phyloP scores from a whole-genome alignment of 92 coral and sea anemone genomes.

The Siderastrea radians region DNA sequence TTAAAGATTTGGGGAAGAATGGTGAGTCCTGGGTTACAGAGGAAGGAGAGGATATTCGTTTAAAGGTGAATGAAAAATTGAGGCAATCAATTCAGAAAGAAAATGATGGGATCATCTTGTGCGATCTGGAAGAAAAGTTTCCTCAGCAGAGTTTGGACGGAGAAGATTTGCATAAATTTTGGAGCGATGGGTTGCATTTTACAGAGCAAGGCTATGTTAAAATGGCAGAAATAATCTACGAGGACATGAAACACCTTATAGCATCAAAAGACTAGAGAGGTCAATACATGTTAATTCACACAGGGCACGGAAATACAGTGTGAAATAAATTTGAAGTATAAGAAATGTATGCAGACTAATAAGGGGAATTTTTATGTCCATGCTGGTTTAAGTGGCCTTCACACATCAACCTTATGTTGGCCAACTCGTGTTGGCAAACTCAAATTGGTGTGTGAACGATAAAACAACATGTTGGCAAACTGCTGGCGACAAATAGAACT shows the following conservation, averaged over 20 bases:
- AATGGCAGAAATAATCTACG: slow-evolving; percentile 86
- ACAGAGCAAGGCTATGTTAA: slow-evolving; percentile 85
- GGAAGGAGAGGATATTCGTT: slow-evolving; percentile 76
- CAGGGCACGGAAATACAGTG: too few species aligned
- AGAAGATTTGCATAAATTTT: slow-evolving; percentile 69
- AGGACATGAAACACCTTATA: slow-evolving; percentile 58
- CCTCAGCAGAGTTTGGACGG: slow-evolving; percentile 66
- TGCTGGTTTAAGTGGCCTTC: too few species aligned
- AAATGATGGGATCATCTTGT: slow-evolving; percentile 46
- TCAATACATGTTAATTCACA: too few species aligned
- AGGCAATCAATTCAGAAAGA: slow-evolving; percentile 39
- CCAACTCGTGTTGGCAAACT: too few species aligned
- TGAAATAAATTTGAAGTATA: too few species aligned
- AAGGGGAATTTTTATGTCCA: too few species aligned
- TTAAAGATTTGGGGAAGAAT: slow-evolving; percentile 63
- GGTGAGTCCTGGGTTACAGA: slow-evolving; percentile 79
- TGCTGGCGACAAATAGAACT: too few species aligned
- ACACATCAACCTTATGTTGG: too few species aligned
- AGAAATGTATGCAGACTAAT: too few species aligned
- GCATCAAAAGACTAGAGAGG: background rate
- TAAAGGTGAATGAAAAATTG: slow-evolving; percentile 73
- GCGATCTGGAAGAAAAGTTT: slow-evolving; percentile 75
- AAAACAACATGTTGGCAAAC: too few species aligned
- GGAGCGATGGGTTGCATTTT: slow-evolving; percentile 88
- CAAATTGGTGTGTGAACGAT: too few species aligned